Base-by-base conservation (phyloP, 2,888 invertebrate genomes). In the Eupithecia abbreviata region DNA sequence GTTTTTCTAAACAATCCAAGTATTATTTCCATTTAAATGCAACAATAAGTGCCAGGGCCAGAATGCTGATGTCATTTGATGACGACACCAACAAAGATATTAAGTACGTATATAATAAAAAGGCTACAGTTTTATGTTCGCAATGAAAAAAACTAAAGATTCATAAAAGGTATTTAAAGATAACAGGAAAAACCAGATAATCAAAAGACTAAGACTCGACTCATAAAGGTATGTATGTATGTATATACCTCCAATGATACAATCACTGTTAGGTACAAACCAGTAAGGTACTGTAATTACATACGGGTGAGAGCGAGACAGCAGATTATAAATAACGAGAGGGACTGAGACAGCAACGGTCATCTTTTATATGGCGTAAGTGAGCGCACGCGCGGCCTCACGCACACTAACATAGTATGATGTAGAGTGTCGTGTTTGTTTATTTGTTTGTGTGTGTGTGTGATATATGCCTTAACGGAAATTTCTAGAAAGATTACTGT, bases 401-500 rank as follows among this genome's bases (percentile, higher is more conserved):
- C 83, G 58, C 76, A 73, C 79, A 77, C 80, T 62, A 4, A 18
- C 18, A 62, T 62, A 30, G 4, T 30, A 3, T 18, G 12, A 30
- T 62, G 18, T 62, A 58, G 10, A 18, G 58, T 18, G 58, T 30
- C n/a, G 30, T 30, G 30, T 30, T 30, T 18, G 78, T 75, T 80
- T 49, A 43, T 67, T 77, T 80, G 81, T 75, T 77, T 79, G 79
- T 82, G 81, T 78, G 82, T 71, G 77, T 79, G 74, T 78, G 80
- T 84, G 83, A 78, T 81, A 79, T 82, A 81, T 82, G 81, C 82
- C 83, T 87, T 89, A 91, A 90, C 91, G 91, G 93, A 92, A 91
- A 90, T 90, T 91, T 92, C 92, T 92, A 90, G 90, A 84, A 83
- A 84, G 89, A 90, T 89, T 86, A 84, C 80, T 80, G 82, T 84